Percentiles rank a stretch among this genome's conserved stretches.
Conservation (phyloP, 2,888 invertebrate species). For the Opisthograptis luteolata region DNA sequence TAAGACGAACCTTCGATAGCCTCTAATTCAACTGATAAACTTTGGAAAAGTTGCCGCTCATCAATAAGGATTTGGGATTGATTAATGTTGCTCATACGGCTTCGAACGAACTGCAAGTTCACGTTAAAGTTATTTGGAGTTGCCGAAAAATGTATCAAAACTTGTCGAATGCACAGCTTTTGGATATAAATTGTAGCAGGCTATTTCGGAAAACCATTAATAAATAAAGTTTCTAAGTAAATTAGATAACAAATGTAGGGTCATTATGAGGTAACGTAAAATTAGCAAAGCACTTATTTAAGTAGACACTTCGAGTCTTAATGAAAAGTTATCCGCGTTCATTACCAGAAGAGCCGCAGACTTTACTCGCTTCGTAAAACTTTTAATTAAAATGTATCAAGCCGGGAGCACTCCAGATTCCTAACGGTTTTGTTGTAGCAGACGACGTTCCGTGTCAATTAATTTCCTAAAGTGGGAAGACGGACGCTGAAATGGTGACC, state of each 20-base stretch:
- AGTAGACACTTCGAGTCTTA: slow-evolving; percentile 42
- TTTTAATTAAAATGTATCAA: slow-evolving; percentile 80
- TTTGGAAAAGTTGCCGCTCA: slow-evolving; percentile 56
- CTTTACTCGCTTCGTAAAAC: slow-evolving; percentile 65
- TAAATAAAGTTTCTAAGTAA: slow-evolving; percentile 1
- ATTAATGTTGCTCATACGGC: slow-evolving; percentile 54
- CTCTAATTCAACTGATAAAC: slow-evolving; percentile 65
- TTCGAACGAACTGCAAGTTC: background rate
- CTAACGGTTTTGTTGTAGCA: slow-evolving; percentile 66
- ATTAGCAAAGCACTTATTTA: slow-evolving; percentile 43
- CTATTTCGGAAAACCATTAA: background rate
- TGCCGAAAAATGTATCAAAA: background rate
- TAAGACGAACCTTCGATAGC: slow-evolving; percentile 62
- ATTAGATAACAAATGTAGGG: slow-evolving; percentile 12
- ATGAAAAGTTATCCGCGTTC: slow-evolving; percentile 60
- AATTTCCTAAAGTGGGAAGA: slow-evolving; percentile 76
- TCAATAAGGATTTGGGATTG: slow-evolving; percentile 61
- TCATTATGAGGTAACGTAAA: slow-evolving; percentile 38
- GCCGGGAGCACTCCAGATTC: slow-evolving; percentile 62
- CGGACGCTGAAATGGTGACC: slow-evolving; percentile 60
- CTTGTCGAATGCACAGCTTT: too few relatives aligned
- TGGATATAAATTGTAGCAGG: background rate
- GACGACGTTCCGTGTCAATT: slow-evolving; percentile 72
- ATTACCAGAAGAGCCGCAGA: slow-evolving; percentile 57
- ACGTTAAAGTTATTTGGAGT: slow-evolving; percentile 7